Conservation (phyloP, 2,888 invertebrate genomes). For the Nomada hirtipes region DNA sequence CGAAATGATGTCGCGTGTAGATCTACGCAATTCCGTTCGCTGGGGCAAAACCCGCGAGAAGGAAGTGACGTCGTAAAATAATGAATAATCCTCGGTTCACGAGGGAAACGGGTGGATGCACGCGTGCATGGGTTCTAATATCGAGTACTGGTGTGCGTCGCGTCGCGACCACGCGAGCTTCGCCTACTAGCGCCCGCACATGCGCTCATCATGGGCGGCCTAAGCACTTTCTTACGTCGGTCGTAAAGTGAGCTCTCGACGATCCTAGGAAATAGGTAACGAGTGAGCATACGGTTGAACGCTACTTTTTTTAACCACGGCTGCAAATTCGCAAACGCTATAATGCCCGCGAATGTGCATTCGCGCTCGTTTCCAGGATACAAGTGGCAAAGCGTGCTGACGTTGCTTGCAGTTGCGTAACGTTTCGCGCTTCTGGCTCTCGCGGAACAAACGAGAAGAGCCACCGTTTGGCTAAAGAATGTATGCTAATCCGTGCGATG, state of each 20-base stretch:
- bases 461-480: constrained; percentile 22
- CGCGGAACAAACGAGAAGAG: constrained; percentile 44
- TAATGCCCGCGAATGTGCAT: constrained; percentile 35
- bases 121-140: constrained; percentile 3
- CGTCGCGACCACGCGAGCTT: background rate
- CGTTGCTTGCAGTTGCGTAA: constrained; percentile 47
- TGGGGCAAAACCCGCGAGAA: constrained; percentile 9
- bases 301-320: constrained; percentile 35
- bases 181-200: constrained; percentile 2
- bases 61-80: constrained; percentile 56
- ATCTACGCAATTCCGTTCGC: constrained; percentile 20
- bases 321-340: constrained; percentile 31
- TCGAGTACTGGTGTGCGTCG: background rate
- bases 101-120: constrained; percentile 10
- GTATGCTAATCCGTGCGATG: constrained; percentile 16
- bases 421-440: constrained; percentile 52
- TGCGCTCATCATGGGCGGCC: constrained; percentile 7
- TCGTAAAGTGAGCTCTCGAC: constrained; percentile 59
- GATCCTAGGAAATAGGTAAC: constrained; percentile 64
- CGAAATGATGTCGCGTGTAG: constrained; percentile 19
- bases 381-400: constrained; percentile 23
- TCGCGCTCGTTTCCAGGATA: constrained; percentile 25
- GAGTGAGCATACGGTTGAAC: constrained; percentile 45
- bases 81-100: constrained; percentile 54
- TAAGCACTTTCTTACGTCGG: constrained; percentile 55